phyloP scores from a whole-genome alignment of 2,888 invertebrate genomes.

The Nemurella pictetii region DNA sequence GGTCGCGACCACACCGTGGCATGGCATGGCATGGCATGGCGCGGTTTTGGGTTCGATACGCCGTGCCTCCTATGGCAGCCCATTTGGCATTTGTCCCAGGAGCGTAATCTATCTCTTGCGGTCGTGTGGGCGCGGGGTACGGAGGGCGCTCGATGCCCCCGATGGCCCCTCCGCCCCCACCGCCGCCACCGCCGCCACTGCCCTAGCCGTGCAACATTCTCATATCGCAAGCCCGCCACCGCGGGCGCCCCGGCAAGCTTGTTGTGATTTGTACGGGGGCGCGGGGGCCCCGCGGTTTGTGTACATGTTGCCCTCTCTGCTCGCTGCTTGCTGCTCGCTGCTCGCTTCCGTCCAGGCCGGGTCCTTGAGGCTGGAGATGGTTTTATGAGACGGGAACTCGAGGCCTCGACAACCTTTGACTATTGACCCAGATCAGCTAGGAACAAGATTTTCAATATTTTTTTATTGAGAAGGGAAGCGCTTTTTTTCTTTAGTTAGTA shows the following conservation, averaged over 20 bases:
- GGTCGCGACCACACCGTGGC: not conserved
- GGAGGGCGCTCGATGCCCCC: not conserved
- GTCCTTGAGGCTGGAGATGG: no score
- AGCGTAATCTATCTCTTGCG: slow-evolving; percentile 27
- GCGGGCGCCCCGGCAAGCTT: not conserved
- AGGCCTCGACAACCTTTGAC: not conserved
- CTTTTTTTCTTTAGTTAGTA: no score
- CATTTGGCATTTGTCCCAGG: slow-evolving; percentile 27
- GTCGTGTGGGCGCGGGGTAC: not conserved
- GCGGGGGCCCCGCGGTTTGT: not conserved
- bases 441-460: not conserved
- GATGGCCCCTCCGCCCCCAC: not conserved
- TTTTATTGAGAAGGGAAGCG: not conserved
- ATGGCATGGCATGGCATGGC: no score
- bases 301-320: not conserved
- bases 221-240: not conserved
- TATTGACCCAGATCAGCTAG: not conserved
- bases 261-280: slow-evolving; percentile 7
- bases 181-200: no score
- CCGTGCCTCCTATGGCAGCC: slow-evolving; percentile 17
- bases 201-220: not conserved
- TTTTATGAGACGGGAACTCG: not conserved
- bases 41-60: not conserved
- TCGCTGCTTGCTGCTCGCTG: not conserved
- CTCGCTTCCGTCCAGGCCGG: not conserved